These are phyloP conservation scores for Caenorhabditis sp. DNA, from an alignment of 2,888 invertebrate species.

Conservation along the genomic window DNA sequence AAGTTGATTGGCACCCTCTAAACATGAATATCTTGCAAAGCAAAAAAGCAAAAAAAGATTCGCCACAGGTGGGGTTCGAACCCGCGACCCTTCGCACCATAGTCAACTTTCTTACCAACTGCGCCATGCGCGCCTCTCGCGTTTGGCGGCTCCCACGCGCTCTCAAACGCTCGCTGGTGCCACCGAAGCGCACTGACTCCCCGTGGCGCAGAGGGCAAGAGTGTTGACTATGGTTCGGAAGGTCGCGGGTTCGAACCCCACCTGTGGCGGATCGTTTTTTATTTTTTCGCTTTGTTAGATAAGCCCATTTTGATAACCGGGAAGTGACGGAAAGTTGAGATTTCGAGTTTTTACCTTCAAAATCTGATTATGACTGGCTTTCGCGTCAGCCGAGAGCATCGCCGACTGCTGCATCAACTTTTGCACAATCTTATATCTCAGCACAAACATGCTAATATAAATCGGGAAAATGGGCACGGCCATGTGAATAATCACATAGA, in stretches of 20 bases:
- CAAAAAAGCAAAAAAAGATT: not conserved
- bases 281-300: too few species aligned
- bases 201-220: not conserved
- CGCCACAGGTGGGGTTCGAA: not conserved
- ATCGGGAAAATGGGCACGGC: constrained; percentile 45
- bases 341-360: constrained; percentile 20
- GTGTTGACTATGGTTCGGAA: not conserved
- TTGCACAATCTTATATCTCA: constrained; percentile 46
- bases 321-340: too few species aligned
- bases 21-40: too few species aligned
- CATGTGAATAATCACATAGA: constrained; percentile 36
- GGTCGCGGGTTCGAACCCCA: not conserved
- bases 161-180: too few species aligned
- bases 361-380: constrained; percentile 41
- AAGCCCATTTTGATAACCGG: too few species aligned
- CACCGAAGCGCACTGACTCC: not conserved
- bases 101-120: not conserved
- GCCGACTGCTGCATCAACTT: constrained; percentile 31
- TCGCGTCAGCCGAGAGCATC: constrained; percentile 38
- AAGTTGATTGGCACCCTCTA: too few species aligned
- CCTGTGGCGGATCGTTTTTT: not conserved
- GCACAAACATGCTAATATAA: constrained; percentile 43
- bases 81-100: not conserved
- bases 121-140: not conserved
- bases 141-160: not conserved